These are phyloP conservation scores for Picus viridis DNA, from an alignment of 2,797 vertebrate genomes.

Conservation along the genomic window DNA sequence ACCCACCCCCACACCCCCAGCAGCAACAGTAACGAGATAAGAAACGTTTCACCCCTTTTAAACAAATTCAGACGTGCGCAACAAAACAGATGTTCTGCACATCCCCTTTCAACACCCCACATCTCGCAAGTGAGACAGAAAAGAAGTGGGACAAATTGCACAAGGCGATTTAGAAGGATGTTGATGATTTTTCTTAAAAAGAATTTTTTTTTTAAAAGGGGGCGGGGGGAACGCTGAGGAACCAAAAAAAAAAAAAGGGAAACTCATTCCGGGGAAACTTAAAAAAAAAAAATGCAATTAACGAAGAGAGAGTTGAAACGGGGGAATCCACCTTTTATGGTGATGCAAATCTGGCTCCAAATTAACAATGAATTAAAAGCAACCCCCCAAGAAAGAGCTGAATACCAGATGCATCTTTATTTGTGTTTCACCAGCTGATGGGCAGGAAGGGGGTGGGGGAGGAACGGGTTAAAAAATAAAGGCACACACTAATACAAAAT, in stretches of 20 bases:
- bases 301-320: not conserved
- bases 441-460: not conserved
- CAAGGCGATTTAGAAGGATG: not conserved
- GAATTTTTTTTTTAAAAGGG: not conserved
- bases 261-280: too few relatives aligned
- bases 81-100: slow-evolving; percentile 36
- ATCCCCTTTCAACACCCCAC: slow-evolving; percentile 58
- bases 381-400: not conserved
- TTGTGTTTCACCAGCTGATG: slow-evolving; percentile 36
- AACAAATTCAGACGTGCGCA: slow-evolving; percentile 53
- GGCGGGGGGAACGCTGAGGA: not conserved
- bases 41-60: slow-evolving; percentile 35
- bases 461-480: not conserved
- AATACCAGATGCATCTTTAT: slow-evolving; percentile 57
- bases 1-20: not conserved
- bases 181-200: not conserved
- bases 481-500: not conserved
- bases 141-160: slow-evolving; percentile 35
- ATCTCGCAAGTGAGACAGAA: slow-evolving; percentile 37
- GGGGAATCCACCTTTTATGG: slow-evolving; percentile 36
- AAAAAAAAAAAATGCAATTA: slow-evolving; percentile 48
- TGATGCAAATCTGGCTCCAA: slow-evolving; percentile 53
- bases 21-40: slow-evolving; percentile 1
- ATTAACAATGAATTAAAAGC: slow-evolving; percentile 54
- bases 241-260: not conserved